These are phyloP conservation scores for Struthio camelus DNA, from an alignment of 2,113 vertebrate species.

Conservation along the genomic window DNA sequence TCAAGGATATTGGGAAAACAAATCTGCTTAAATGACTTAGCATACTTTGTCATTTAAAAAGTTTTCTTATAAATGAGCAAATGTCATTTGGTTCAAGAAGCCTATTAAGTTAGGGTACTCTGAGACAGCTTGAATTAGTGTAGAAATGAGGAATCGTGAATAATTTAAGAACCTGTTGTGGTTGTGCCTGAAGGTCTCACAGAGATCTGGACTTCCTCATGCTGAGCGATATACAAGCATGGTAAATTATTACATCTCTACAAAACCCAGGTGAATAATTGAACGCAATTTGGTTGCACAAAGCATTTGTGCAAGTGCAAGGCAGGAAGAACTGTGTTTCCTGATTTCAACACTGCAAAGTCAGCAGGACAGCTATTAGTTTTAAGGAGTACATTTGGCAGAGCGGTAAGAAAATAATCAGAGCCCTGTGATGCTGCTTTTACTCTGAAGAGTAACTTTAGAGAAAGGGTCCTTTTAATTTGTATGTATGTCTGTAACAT, in stretches of 20 bases:
- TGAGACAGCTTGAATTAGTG: neutral
- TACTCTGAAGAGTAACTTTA: neutral
- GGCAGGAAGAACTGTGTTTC: neutral
- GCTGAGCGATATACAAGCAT: neutral
- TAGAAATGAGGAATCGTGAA: neutral
- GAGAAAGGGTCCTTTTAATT: neutral
- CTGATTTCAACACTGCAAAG: neutral
- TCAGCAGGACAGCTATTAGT: neutral
- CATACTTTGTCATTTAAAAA: neutral
- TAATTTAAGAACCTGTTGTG: neutral
- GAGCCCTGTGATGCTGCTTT: neutral
- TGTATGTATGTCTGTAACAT: rapidly evolving
- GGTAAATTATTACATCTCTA: neutral
- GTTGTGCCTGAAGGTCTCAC: neutral
- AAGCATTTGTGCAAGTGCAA: neutral
- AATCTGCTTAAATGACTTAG: neutral
- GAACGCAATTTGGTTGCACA: neutral
- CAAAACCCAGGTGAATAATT: neutral
- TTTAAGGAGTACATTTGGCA: neutral
- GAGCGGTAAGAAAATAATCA: neutral
- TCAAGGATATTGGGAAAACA: neutral
- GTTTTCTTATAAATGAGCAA: neutral
- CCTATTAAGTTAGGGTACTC: neutral
- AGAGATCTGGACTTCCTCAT: neutral
- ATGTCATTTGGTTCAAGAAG: neutral